Base-by-base conservation (phyloP, 2,113 vertebrate genomes). In the Erythrocercus mccallii region DNA sequence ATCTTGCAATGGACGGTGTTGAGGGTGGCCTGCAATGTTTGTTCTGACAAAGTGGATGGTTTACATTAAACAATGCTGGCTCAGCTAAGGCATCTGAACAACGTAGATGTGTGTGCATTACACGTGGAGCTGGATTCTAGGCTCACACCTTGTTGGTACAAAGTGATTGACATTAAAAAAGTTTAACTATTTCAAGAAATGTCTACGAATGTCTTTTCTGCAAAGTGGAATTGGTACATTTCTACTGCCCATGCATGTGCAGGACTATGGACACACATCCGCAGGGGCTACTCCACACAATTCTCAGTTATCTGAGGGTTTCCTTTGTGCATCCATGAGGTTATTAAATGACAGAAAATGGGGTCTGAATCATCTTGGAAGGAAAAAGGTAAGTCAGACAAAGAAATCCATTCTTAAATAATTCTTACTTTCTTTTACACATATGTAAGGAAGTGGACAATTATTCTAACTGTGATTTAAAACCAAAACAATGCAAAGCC, bases 241-340 rank as follows among this genome's bases (percentile, higher is more conserved):
- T 87, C 31, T 62, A 22, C 31, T 71, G 33, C 38, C 12, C 6
- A 1, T 12, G 13, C 17, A 58, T 6, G 22, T 5, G 14, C 50
- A 66, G 60, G 19, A 7, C 10, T 15, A 11, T 1, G 22, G 56
- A 47, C 22, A 47, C 15, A 9, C 10, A 23, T 23, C 20, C 20
- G 44, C 22, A 71, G 33, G 20, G 24, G 12, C 50, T 11, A 8
- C 1, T 5, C 21, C 66, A 51, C 10, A 24, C 16, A 54, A 18
- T 50, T 66, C 70, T 15, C 24, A 50, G 17, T 11, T 51, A 11
- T 50, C n/a, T 50, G 44, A 80, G 44, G 18, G 22, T 48, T 58
- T 78, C 21, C 30, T 68, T 47, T 60, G 53, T 61, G 62, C 24
- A 53, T 31, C 30, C 50, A 9, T 0, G 0, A 35, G 40, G 5